Conservation (phyloP, 2,797 vertebrate genomes). For the Schizothorax lantsangensis region DNA sequence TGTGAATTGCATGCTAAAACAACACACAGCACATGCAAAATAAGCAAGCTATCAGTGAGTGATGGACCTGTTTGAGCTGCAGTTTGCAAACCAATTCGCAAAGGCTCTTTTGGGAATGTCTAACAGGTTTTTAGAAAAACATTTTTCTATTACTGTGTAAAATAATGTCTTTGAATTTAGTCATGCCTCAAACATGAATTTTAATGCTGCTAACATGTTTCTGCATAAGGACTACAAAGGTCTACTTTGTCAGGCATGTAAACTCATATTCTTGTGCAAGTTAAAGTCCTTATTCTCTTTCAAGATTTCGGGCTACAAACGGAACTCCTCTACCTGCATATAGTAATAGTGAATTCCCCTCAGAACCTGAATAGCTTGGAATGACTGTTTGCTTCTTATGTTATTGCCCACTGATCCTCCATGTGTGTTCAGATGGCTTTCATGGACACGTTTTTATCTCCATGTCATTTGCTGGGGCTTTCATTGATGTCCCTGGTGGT, state of each 20-base stretch:
- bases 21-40: background rate
- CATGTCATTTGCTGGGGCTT: slow-evolving; percentile 52
- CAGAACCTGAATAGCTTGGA: background rate
- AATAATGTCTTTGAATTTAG: background rate
- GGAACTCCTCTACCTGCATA: background rate
- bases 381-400: slow-evolving; percentile 20
- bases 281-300: background rate
- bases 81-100: background rate
- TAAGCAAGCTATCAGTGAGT: background rate
- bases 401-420: slow-evolving; percentile 35
- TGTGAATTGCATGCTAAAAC: background rate
- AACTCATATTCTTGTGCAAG: background rate
- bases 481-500: slow-evolving; percentile 44
- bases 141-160: background rate
- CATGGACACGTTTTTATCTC: slow-evolving; percentile 51
- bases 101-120: background rate
- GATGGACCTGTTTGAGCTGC: background rate
- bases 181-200: background rate
- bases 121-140: background rate
- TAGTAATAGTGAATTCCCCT: background rate
- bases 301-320: background rate
- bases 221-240: background rate
- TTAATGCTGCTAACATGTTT: background rate
- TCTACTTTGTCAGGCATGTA: background rate
- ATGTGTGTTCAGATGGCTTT: slow-evolving; percentile 43